Evolutionary conservation across 2,113 vertebrate genomes (phyloP).

Genomic region (Argyrosomus japonicus): DNA sequence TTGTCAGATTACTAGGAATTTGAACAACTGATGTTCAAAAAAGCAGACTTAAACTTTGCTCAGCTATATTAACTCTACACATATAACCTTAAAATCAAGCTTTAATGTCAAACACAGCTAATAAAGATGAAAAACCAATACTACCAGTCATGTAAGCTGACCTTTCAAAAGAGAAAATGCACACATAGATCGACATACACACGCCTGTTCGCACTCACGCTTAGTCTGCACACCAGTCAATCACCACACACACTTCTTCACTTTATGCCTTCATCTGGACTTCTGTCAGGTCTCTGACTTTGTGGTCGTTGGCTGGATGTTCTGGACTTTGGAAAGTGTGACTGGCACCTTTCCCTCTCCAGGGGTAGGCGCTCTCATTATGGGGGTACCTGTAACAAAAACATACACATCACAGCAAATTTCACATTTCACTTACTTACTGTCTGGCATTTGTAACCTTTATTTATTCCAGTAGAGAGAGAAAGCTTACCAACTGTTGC

Average conservation of each 20-base stretch:
- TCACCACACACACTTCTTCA: slow-evolving; percentile 34
- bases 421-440: neutral
- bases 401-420: neutral
- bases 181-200: slow-evolving; percentile 21
- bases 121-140: slow-evolving; percentile 40
- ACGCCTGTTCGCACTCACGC: slow-evolving; percentile 21
- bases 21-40: slow-evolving; percentile 16
- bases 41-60: slow-evolving; percentile 10
- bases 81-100: slow-evolving; percentile 10
- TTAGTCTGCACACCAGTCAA: slow-evolving; percentile 32
- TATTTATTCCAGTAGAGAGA: neutral
- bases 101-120: slow-evolving; percentile 45
- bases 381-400: slow-evolving; percentile 78
- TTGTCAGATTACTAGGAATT: neutral
- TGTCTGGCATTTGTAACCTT: neutral
- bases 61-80: neutral
- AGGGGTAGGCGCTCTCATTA: slow-evolving; percentile 90
- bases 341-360: slow-evolving; percentile 94
- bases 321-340: slow-evolving; percentile 96
- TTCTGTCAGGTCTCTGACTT: slow-evolving; percentile 87
- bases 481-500: slow-evolving; percentile 81
- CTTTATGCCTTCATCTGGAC: slow-evolving; percentile 54
- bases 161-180: slow-evolving; percentile 63
- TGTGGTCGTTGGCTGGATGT: slow-evolving; percentile 88
- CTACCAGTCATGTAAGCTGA: slow-evolving; percentile 71